Percentiles rank a stretch among this genome's conserved stretches.
These are phyloP conservation scores for Orchesellides sinensis DNA, from an alignment of 2,888 invertebrate species.

Conservation along the genomic window DNA sequence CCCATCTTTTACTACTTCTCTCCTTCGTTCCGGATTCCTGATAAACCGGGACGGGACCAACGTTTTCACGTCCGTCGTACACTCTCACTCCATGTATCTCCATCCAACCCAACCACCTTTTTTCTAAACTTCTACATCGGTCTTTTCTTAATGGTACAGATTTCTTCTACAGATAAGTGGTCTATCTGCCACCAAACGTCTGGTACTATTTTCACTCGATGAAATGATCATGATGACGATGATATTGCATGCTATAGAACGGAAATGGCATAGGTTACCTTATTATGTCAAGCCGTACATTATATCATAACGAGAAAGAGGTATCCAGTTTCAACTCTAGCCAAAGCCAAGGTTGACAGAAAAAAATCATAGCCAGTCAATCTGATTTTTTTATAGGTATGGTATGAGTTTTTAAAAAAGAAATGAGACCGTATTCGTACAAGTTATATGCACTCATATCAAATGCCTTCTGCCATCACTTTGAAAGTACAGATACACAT, in stretches of 20 bases:
- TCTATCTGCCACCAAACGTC: not conserved
- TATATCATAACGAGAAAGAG: not conserved
- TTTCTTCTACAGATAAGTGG: not conserved
- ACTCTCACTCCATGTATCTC: not conserved
- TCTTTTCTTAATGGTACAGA: conserved; percentile 18
- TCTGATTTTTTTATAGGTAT: too few relatives aligned
- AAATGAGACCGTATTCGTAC: too few relatives aligned
- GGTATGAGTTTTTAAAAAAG: too few relatives aligned
- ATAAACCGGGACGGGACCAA: conserved; percentile 53
- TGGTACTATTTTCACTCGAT: not conserved
- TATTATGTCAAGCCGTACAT: conserved; percentile 24
- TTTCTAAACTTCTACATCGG: not conserved
- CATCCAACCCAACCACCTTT: not conserved
- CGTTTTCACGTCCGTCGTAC: conserved; percentile 1
- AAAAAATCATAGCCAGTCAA: not conserved
- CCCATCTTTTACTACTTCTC: conserved; percentile 49
- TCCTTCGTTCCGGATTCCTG: conserved; percentile 59
- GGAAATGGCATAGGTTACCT: conserved; percentile 47
- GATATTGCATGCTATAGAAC: not conserved
- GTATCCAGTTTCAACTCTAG: conserved; percentile 8
- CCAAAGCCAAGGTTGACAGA: not conserved
- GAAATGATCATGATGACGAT: not conserved
- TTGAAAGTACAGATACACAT: too few relatives aligned
- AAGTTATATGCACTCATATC: too few relatives aligned
- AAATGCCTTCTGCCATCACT: too few relatives aligned